Base-by-base conservation (phyloP, 1,140 invertebrate species). In the Proctacanthus coquilletti region DNA sequence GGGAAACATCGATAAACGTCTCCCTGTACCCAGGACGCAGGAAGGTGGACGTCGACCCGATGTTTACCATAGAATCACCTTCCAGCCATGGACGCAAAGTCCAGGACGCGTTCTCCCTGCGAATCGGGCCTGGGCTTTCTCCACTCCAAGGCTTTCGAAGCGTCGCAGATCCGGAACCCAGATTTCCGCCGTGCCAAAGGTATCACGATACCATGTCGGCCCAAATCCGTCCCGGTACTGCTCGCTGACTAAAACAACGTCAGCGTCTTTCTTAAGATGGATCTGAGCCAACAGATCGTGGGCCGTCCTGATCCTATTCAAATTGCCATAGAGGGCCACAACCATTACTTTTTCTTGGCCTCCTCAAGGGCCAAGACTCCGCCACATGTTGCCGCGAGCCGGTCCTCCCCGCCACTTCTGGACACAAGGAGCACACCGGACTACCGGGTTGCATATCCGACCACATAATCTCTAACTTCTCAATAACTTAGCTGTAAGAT, bases 71-170 rank as follows among this genome's bases (percentile, higher is more conserved):
- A n/a, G n/a, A n/a, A n/a, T n/a, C n/a, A n/a, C n/a, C 32, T n/a
- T 23, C n/a, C n/a, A 50, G 36, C 1, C 32, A 44, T 9, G 30
- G n/a, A 13, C 45, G 42, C 40, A 43, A 48, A 44, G 10, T 51
- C 40, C 18, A 43, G 9, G 9, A 54, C 21, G 9, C 36, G 30
- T 14, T 15, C 18, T 0, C 46, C 48, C 39, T 41, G 45, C 5
- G 36, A 38, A 32, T 49, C 34, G 0, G 45, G 15, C 3, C 13
- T 4, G 2, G 38, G 1, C 41, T 42, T 45, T 3, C 50, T 45
- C 45, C 45, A 50, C 13, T 52, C 48, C 8, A 29, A 8, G 0
- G 47, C 39, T 21, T 29, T 43, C 4, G 19, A 37, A 21, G 3
- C 11, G 10, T 8, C 18, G 21, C 8, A 10, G 6, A 23, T 11